These are phyloP conservation scores for Fragum sueziense DNA, from an alignment of 2,888 invertebrate genomes.

Conservation along the genomic window DNA sequence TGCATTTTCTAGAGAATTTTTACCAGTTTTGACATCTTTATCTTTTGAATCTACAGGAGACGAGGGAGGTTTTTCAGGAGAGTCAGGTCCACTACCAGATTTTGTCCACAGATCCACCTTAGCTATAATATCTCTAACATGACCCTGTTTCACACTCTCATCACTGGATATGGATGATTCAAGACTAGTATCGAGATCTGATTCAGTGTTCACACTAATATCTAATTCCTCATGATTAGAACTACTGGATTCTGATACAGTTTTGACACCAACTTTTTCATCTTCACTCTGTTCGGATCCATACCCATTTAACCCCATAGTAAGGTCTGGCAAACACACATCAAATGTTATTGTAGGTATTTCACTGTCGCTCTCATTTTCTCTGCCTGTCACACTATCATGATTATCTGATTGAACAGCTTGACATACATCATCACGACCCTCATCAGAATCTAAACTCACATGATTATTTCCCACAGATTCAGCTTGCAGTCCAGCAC, in stretches of 20 bases:
- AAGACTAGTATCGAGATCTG: slow-evolving; percentile 35
- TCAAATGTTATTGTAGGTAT: background rate
- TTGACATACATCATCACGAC: background rate
- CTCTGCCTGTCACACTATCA: background rate
- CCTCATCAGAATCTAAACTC: background rate
- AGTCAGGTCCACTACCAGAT: background rate
- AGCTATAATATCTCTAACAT: slow-evolving; percentile 52
- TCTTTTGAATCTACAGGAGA: background rate
- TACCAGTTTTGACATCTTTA: background rate
- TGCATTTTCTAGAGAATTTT: background rate
- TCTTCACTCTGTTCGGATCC: background rate
- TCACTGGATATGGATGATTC: slow-evolving; percentile 28
- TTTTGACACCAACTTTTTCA: background rate
- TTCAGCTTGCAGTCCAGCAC: background rate
- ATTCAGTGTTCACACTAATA: slow-evolving; percentile 7
- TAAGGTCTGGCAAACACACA: slow-evolving; percentile 3
- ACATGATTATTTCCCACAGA: background rate
- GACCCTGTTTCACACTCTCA: slow-evolving; percentile 43
- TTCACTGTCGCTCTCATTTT: background rate
- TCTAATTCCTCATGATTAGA: background rate
- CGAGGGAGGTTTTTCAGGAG: background rate
- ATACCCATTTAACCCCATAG: slow-evolving; percentile 10
- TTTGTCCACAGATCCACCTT: slow-evolving; percentile 38
- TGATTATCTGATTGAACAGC: no score
- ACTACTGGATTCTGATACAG: background rate